Percentiles rank a stretch among this genome's conserved stretches.
phyloP scores from a whole-genome alignment of 1,140 invertebrate species.

The Arion vulgaris region DNA sequence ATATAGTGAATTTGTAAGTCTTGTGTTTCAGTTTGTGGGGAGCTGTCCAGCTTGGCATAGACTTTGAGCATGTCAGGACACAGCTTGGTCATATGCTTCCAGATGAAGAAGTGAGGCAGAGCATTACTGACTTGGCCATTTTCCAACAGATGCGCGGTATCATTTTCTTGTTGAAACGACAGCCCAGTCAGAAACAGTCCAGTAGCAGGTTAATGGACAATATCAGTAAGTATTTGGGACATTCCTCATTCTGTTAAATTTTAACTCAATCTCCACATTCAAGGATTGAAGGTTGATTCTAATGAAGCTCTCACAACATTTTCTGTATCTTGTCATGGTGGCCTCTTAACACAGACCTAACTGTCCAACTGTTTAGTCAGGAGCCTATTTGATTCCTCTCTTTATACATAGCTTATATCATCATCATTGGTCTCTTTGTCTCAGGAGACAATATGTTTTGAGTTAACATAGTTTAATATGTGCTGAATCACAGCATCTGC shows the following conservation, averaged over 20 bases:
- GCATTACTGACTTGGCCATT: conserved; percentile 59
- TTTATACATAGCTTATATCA: no score
- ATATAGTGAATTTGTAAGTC: not conserved
- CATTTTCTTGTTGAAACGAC: conserved; percentile 64
- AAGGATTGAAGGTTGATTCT: no score
- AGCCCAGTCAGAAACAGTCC: conserved; percentile 53
- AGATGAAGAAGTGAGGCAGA: conserved; percentile 61
- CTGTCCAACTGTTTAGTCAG: no score
- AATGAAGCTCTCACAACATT: no score
- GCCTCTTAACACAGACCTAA: no score
- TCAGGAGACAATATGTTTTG: no score
- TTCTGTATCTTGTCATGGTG: no score
- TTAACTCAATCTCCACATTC: no score
- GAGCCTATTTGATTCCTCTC: no score
- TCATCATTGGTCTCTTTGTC: no score
- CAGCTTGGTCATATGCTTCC: conserved; percentile 57
- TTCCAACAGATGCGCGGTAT: conserved; percentile 65
- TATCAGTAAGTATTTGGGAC: conserved; percentile 15
- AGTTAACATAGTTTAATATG: no score
- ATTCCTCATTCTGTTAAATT: not conserved
- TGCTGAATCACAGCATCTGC: no score
- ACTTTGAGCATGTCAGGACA: conserved; percentile 58
- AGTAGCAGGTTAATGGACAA: conserved; percentile 19
- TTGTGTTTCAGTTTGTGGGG: conserved; percentile 62
- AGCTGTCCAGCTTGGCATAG: conserved; percentile 66